These are phyloP conservation scores for Cryptophagus acutangulus DNA, from an alignment of 2,888 invertebrate species.

Conservation along the genomic window DNA sequence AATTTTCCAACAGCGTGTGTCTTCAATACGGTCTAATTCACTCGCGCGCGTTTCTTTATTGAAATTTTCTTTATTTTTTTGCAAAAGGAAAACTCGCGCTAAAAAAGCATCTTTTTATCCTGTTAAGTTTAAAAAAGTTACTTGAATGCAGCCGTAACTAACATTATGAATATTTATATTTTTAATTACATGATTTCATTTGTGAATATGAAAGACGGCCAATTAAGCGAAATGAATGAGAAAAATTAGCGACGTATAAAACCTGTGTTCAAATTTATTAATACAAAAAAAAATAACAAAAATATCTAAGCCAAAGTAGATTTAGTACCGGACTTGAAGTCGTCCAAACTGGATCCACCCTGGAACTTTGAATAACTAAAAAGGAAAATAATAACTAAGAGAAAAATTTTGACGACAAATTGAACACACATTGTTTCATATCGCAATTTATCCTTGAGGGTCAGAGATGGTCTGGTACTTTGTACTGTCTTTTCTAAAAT, in stretches of 20 bases:
- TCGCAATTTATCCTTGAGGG: slow-evolving; percentile 62
- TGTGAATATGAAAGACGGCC: too few relatives aligned
- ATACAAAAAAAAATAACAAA: slow-evolving; percentile 10
- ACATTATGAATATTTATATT: slow-evolving; percentile 40
- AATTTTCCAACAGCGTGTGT: slow-evolving; percentile 35
- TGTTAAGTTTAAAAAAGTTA: slow-evolving; percentile 38
- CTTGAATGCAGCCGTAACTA: slow-evolving; percentile 40
- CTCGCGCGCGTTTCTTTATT: slow-evolving; percentile 39
- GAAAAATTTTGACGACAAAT: slow-evolving; percentile 1
- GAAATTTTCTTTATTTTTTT: slow-evolving; percentile 35
- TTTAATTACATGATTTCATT: slow-evolving; percentile 29
- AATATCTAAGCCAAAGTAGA: slow-evolving; percentile 39
- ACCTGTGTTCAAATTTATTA: slow-evolving; percentile 8
- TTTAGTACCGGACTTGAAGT: slow-evolving; percentile 35
- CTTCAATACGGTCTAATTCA: slow-evolving; percentile 43
- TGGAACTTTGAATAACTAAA: slow-evolving; percentile 45
- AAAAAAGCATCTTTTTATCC: slow-evolving; percentile 37
- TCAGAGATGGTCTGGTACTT: slow-evolving; percentile 74
- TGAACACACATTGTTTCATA: slow-evolving; percentile 71
- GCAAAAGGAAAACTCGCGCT: too few relatives aligned
- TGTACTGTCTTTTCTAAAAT: slow-evolving; percentile 63
- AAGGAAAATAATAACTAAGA: too few relatives aligned
- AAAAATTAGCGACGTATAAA: slow-evolving; percentile 2
- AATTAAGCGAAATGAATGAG: background rate
- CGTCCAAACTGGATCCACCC: slow-evolving; percentile 33